Conservation (phyloP, 2,113 vertebrate genomes). For the Thunnus thynnus region DNA sequence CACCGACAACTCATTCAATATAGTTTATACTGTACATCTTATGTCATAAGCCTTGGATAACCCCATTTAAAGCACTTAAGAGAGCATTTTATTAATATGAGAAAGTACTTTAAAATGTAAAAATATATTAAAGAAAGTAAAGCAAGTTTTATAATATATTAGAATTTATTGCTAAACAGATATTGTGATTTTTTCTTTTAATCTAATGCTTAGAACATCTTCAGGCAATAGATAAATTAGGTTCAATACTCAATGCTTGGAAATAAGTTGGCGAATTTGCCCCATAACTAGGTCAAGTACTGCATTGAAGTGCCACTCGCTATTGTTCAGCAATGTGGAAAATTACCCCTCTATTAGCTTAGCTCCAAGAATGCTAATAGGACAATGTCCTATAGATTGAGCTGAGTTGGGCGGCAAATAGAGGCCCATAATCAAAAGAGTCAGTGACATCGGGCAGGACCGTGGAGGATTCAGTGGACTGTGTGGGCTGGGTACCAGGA, state of each 20-base stretch:
- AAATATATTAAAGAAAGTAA: too few species aligned
- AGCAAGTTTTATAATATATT: not conserved
- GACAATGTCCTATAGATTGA: slow-evolving; percentile 72
- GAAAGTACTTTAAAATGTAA: too few species aligned
- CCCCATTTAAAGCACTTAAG: not conserved
- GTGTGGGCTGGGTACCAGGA: slow-evolving; percentile 60
- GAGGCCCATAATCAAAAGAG: slow-evolving; percentile 62
- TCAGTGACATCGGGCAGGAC: slow-evolving; percentile 71
- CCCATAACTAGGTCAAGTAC: slow-evolving; percentile 37
- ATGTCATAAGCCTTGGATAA: not conserved
- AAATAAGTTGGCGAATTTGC: slow-evolving; percentile 2
- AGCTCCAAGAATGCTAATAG: slow-evolving; percentile 52
- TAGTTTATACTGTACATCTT: not conserved
- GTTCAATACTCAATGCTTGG: not conserved
- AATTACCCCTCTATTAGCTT: slow-evolving; percentile 59
- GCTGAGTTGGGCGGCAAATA: slow-evolving; percentile 33
- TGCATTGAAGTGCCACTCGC: slow-evolving; percentile 42
- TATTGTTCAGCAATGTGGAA: slow-evolving; percentile 64
- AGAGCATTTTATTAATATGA: not conserved
- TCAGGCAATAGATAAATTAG: not conserved
- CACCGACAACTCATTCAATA: not conserved
- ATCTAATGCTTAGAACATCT: not conserved
- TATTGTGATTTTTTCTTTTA: not conserved
- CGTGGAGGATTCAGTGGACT: slow-evolving; percentile 40
- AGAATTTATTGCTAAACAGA: not conserved